Percentiles rank a stretch among this genome's conserved stretches.
phyloP scores from a whole-genome alignment of 2,113 vertebrate genomes.

The Myrmecophaga tridactyla region DNA sequence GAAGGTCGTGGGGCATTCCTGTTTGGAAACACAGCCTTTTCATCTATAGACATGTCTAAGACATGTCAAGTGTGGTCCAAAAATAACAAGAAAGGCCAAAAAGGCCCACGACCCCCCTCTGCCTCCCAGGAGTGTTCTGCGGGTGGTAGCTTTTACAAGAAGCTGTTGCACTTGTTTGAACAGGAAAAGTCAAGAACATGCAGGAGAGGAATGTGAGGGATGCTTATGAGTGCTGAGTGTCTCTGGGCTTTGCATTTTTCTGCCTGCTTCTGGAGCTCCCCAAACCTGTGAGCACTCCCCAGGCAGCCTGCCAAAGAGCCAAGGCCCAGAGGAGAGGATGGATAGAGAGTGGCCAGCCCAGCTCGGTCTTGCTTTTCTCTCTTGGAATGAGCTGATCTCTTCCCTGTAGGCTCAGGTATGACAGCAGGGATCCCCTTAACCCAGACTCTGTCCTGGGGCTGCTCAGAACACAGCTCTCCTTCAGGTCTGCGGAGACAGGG shows the following conservation, averaged over 20 bases:
- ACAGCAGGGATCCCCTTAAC: neutral
- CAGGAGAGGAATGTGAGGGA: neutral
- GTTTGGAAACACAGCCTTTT: neutral
- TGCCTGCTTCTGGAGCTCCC: neutral
- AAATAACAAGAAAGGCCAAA: neutral
- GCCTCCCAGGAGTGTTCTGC: neutral
- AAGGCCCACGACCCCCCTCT: neutral
- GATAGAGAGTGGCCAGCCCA: neutral
- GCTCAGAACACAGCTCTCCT: neutral
- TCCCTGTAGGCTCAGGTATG: no score
- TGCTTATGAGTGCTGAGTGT: neutral
- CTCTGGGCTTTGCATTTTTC: neutral
- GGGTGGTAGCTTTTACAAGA: neutral
- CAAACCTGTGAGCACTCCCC: neutral
- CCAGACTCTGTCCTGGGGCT: neutral
- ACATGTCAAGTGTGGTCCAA: neutral
- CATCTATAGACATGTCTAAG: neutral
- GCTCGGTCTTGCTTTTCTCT: neutral
- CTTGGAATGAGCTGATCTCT: neutral
- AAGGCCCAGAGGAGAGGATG: neutral
- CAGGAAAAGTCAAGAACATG: neutral
- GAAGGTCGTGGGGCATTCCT: neutral
- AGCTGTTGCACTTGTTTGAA: neutral
- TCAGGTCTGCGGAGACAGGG: neutral
- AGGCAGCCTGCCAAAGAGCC: neutral